Evolutionary conservation across 2,797 vertebrate genomes (phyloP).

Genomic region (Hyperoplus immaculatus): DNA sequence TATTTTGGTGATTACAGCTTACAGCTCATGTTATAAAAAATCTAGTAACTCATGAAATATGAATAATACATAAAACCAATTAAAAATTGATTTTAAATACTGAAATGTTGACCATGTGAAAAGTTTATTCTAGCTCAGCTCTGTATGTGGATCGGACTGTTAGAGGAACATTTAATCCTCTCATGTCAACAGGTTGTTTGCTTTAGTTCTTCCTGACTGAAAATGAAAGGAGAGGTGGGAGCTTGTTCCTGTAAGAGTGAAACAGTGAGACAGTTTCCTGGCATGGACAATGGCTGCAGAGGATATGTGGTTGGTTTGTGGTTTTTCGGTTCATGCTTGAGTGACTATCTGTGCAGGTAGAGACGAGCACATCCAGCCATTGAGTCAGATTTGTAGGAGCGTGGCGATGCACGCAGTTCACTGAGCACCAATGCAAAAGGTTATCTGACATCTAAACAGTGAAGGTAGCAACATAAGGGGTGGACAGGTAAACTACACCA

Average conservation of each 20-base stretch:
- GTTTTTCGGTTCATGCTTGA: constrained; percentile 24
- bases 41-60: too few species aligned
- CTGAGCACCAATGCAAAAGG: constrained; percentile 32
- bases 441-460: constrained; percentile 54
- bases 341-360: constrained; percentile 36
- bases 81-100: too few species aligned
- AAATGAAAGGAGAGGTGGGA: neutral
- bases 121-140: too few species aligned
- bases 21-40: too few species aligned
- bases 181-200: constrained; percentile 26
- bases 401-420: constrained; percentile 25
- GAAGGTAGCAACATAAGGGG: constrained; percentile 7
- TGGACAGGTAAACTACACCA: constrained; percentile 38
- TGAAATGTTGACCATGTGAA: too few species aligned
- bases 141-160: constrained; percentile 4
- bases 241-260: constrained; percentile 15
- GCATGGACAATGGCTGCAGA: constrained; percentile 12
- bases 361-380: constrained; percentile 24
- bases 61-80: too few species aligned
- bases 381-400: constrained; percentile 28
- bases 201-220: constrained; percentile 26
- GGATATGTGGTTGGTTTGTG: neutral
- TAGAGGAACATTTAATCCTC: neutral
- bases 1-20: too few species aligned
- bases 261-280: constrained; percentile 29